phyloP scores from a whole-genome alignment of 2,113 vertebrate genomes.

The Hoplias malabaricus region DNA sequence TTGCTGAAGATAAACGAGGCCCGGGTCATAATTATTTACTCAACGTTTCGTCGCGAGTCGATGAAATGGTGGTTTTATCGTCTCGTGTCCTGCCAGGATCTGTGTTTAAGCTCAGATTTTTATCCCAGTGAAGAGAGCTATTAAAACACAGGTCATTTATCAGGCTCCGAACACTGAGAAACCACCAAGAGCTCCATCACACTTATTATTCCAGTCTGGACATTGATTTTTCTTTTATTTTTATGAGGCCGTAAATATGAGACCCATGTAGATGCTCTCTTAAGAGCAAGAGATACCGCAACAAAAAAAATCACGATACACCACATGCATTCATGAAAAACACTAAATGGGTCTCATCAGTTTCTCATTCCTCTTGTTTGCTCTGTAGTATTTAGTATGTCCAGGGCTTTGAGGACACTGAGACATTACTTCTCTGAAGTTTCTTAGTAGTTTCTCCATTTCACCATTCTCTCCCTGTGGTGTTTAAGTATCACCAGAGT shows the following conservation, averaged over 20 bases:
- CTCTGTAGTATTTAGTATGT: no score
- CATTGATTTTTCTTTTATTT: background rate
- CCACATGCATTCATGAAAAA: no score
- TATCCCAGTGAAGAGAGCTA: conserved; percentile 65
- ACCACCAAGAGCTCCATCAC: background rate
- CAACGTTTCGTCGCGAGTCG: conserved; percentile 64
- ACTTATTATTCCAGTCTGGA: background rate
- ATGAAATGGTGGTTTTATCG: conserved; percentile 71
- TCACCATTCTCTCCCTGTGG: no score
- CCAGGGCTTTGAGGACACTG: no score
- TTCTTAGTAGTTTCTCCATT: no score
- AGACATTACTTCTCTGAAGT: no score
- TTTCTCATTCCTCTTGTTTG: no score
- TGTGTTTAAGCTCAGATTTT: conserved; percentile 59
- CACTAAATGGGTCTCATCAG: no score
- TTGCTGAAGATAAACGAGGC: conserved; percentile 61
- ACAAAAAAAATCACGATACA: no score
- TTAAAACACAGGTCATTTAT: conserved; percentile 66
- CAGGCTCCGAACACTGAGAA: conserved; percentile 42
- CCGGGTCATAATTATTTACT: conserved; percentile 61
- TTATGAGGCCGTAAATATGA: background rate
- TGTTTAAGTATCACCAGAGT: no score
- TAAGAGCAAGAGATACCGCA: no score
- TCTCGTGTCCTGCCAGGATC: conserved; percentile 62
- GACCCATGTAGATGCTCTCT: background rate